phyloP scores from a whole-genome alignment of 1,140 invertebrate species.

The Plutomurus gul region DNA sequence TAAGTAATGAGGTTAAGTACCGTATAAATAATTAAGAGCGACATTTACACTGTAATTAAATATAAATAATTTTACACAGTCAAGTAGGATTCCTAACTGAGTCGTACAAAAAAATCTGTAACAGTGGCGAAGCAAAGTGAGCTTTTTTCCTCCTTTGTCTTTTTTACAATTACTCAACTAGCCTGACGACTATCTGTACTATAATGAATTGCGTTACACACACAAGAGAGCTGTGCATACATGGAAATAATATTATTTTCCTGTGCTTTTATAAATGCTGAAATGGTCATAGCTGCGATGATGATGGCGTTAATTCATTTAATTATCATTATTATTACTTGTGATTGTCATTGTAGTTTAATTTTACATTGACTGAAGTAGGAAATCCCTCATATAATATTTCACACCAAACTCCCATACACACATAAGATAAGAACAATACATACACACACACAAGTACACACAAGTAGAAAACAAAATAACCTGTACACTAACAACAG shows the following conservation, averaged over 20 bases:
- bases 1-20: not conserved
- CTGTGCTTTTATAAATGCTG: not conserved
- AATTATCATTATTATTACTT: not conserved
- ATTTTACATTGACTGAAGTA: not conserved
- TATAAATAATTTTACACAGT: not conserved
- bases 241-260: constrained; percentile 7
- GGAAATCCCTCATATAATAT: constrained; percentile 1
- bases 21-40: constrained; percentile 12
- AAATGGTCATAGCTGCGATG: not conserved
- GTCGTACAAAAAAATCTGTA: not conserved
- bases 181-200: not conserved
- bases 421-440: not conserved
- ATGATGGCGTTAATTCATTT: constrained; percentile 18
- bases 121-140: not conserved
- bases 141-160: not conserved
- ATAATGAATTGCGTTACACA: too few relatives aligned
- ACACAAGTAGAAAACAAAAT: not conserved
- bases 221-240: too few relatives aligned
- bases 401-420: not conserved
- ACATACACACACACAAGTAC: not conserved
- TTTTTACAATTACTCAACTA: not conserved
- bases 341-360: constrained; percentile 21
- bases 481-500: not conserved
- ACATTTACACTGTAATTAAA: constrained; percentile 23
- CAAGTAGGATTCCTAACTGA: not conserved